These are phyloP conservation scores for Rissa tridactyla DNA, from an alignment of 2,113 vertebrate genomes.

Conservation along the genomic window DNA sequence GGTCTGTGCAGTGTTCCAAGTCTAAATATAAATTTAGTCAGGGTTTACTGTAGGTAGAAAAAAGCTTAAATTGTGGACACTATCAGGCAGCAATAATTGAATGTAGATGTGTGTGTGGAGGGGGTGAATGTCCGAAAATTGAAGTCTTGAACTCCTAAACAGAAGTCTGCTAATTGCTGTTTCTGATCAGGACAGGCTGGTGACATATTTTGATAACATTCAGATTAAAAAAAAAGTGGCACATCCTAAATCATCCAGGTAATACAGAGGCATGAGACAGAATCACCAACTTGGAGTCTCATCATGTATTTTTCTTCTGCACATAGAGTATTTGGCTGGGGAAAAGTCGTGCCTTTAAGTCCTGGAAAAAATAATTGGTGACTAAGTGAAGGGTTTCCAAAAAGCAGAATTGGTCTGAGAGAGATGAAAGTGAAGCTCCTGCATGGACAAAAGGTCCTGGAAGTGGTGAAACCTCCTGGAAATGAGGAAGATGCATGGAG, in stretches of 20 bases:
- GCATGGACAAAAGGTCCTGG: not conserved
- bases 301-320: not conserved
- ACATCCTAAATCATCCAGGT: not conserved
- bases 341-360: not conserved
- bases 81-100: not conserved
- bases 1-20: not conserved
- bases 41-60: not conserved
- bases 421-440: not conserved
- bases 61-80: not conserved
- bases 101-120: not conserved
- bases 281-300: not conserved
- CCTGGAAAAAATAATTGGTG: not conserved
- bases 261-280: not conserved
- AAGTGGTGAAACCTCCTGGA: not conserved
- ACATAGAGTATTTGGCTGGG: not conserved
- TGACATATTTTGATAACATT: not conserved
- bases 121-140: fast-evolving
- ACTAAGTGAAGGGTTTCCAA: not conserved
- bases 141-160: not conserved
- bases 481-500: not conserved
- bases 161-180: not conserved
- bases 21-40: not conserved
- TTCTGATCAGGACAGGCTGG: too few species aligned
- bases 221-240: not conserved
- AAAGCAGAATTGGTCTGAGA: not conserved